Evolutionary conservation across 2,888 invertebrate genomes (phyloP).

Genomic region (Ditula angustiorana): DNA sequence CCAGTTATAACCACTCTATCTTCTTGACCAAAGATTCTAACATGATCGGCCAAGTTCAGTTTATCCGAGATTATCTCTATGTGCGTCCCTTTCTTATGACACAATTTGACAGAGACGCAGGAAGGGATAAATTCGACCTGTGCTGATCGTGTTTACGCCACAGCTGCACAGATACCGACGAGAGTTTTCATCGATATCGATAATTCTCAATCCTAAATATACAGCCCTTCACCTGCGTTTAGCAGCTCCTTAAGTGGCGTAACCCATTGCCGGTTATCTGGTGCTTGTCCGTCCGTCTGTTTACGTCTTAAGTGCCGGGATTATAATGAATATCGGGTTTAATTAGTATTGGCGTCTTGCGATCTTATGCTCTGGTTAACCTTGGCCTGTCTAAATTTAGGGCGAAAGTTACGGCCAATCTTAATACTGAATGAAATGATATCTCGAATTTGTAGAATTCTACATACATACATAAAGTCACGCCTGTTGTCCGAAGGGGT

Average conservation of each 20-base stretch:
- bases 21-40: too few relatives aligned
- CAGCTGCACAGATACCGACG: not conserved
- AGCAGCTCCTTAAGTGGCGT: conserved; percentile 66
- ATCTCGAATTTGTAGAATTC: too few relatives aligned
- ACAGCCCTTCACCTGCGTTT: conserved; percentile 29
- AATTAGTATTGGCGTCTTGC: conserved; percentile 11
- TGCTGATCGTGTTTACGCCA: not conserved
- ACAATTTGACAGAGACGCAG: too few relatives aligned
- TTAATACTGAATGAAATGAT: not conserved
- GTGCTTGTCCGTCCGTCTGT: conserved; percentile 67
- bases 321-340: conserved; percentile 42
- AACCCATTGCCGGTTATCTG: conserved; percentile 75
- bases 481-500: too few relatives aligned
- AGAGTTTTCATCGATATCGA: conserved; percentile 15
- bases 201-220: not conserved
- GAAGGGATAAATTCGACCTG: too few relatives aligned
- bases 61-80: too few relatives aligned
- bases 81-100: too few relatives aligned
- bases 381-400: not conserved
- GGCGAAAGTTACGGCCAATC: not conserved
- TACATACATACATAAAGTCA: too few relatives aligned
- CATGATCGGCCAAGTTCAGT: too few relatives aligned
- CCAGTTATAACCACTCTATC: not conserved
- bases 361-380: not conserved
- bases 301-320: conserved; percentile 65